Conservation (phyloP, 1,140 invertebrate species). For the Zaprionus ghesquierei region DNA sequence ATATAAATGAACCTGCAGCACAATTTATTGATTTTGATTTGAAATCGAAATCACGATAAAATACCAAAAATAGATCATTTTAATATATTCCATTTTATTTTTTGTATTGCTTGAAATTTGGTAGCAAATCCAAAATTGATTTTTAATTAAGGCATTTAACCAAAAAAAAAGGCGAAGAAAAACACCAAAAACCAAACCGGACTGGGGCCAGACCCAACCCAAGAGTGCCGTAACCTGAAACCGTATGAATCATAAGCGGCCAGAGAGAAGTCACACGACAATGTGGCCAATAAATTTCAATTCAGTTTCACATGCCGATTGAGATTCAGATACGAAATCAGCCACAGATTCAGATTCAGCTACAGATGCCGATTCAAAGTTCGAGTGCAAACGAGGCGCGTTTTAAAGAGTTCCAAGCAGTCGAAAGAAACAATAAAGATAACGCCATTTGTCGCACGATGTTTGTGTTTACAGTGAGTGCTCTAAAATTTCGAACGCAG, state of each 20-base stretch:
- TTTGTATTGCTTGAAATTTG: conserved; percentile 51
- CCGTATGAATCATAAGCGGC: conserved; percentile 60
- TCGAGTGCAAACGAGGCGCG: conserved; percentile 64
- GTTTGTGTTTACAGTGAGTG: conserved; percentile 29
- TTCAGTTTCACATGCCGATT: conserved; percentile 22
- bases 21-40: neutral
- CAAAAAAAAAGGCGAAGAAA: conserved; percentile 5
- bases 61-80: conserved; percentile 10
- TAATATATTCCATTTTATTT: conserved; percentile 20
- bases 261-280: conserved; percentile 20
- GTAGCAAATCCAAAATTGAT: conserved; percentile 71
- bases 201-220: conserved; percentile 4
- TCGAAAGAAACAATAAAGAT: conserved; percentile 2
- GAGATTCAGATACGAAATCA: conserved; percentile 18
- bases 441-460: conserved; percentile 26
- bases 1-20: neutral
- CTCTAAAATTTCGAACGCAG: conserved; percentile 70
- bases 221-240: conserved; percentile 52
- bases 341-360: neutral
- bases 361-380: conserved; percentile 10
- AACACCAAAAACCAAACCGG: neutral
- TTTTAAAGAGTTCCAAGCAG: conserved; percentile 57
- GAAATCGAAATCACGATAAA: conserved; percentile 17
- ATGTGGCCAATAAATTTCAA: conserved; percentile 64
- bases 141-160: conserved; percentile 79